phyloP scores from a whole-genome alignment of 2,113 vertebrate species.

The Tichodroma muraria region DNA sequence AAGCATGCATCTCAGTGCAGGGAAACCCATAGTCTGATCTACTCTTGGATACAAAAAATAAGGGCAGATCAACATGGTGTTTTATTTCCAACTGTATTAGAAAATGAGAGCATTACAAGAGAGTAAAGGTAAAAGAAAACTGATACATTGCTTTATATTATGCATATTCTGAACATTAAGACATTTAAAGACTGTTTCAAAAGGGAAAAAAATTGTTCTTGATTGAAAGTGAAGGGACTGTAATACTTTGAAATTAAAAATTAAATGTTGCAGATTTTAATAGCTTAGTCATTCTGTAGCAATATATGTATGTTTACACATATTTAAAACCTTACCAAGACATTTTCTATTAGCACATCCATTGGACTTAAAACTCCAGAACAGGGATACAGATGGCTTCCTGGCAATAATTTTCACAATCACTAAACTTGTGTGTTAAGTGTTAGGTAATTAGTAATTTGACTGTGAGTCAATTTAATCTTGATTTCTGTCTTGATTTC shows the following conservation, averaged over 20 bases:
- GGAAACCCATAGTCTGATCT: background rate
- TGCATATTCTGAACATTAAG: background rate
- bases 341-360: background rate
- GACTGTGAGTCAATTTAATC: background rate
- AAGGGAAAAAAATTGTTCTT: background rate
- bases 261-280: background rate
- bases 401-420: background rate
- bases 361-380: background rate
- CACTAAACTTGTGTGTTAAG: background rate
- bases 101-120: background rate
- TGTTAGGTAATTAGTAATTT: background rate
- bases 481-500: background rate
- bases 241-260: background rate
- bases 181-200: background rate
- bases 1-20: background rate
- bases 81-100: background rate
- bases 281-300: background rate
- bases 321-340: background rate
- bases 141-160: background rate
- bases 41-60: background rate
- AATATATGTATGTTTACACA: background rate
- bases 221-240: background rate
- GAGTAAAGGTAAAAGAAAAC: background rate
- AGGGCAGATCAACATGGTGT: background rate
- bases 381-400: background rate